Percentiles rank a stretch among this genome's conserved stretches.
phyloP scores from a whole-genome alignment of 2,888 invertebrate species.

The Sabatieria punctata region DNA sequence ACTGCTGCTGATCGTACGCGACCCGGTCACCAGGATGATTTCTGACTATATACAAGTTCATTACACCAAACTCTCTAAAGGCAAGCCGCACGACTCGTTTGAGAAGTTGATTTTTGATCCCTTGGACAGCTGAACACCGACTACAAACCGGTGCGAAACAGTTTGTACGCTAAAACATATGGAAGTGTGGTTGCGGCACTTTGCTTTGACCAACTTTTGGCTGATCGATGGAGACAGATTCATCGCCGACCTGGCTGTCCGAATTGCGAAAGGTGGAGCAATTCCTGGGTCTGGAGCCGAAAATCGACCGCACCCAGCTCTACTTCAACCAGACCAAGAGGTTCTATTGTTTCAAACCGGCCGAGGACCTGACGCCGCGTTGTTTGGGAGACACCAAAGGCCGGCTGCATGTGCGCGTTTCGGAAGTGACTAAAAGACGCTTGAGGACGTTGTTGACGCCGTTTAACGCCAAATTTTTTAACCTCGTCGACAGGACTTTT shows the following conservation, averaged over 20 bases:
- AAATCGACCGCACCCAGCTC: constrained; percentile 65
- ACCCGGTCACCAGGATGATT: constrained; percentile 83
- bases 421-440: constrained; percentile 6
- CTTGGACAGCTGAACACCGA: constrained; percentile 35
- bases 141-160: constrained; percentile 44
- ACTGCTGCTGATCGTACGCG: constrained; percentile 80
- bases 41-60: constrained; percentile 67
- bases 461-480: constrained; percentile 21
- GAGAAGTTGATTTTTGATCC: constrained; percentile 34
- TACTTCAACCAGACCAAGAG: constrained; percentile 93
- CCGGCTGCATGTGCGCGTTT: constrained; percentile 18
- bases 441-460: constrained; percentile 14
- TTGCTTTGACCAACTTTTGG: constrained; percentile 64
- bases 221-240: constrained; percentile 84
- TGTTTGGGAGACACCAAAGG: constrained; percentile 26
- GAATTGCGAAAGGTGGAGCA: constrained; percentile 68
- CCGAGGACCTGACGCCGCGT: constrained; percentile 6
- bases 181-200: constrained; percentile 74
- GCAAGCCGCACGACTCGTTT: constrained; percentile 30
- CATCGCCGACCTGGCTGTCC: constrained; percentile 66
- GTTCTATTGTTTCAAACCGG: constrained; percentile 55
- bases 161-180: constrained; percentile 78
- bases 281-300: constrained; percentile 56
- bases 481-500: constrained; percentile 16
- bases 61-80: constrained; percentile 22